A percentile compares a stretch with the other conserved stretches of the same genome.
Conservation (phyloP, 2,113 vertebrate species). For the Origma solitaria region DNA sequence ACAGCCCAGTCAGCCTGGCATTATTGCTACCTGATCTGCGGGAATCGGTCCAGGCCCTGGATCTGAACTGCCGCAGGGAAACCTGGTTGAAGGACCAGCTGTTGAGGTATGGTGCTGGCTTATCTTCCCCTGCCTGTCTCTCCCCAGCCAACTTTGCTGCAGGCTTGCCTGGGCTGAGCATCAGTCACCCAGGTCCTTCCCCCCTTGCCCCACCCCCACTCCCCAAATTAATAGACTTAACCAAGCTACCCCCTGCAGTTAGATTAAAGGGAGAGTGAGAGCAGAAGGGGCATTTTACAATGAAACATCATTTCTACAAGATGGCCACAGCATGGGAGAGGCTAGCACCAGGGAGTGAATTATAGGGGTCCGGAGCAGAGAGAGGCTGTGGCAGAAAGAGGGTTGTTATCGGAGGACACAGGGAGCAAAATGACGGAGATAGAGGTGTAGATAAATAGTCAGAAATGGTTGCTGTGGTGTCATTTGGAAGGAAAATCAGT, state of each 20-base stretch:
- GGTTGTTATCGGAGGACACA: constrained; percentile 8
- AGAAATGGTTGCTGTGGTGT: not conserved
- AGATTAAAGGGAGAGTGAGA: not conserved
- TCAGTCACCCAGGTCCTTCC: not conserved
- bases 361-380: constrained; percentile 2
- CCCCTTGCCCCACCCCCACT: not conserved
- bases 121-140: not conserved
- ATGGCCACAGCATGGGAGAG: not conserved
- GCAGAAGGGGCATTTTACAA: not conserved
- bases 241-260: not conserved
- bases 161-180: not conserved
- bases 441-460: constrained; percentile 7
- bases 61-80: not conserved
- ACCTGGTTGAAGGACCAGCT: not conserved
- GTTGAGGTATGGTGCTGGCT: not conserved
- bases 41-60: not conserved
- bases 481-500: constrained; percentile 25
- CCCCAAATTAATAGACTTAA: not conserved
- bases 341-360: constrained; percentile 3
- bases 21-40: constrained; percentile 14
- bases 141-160: not conserved
- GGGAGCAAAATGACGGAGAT: constrained; percentile 12
- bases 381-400: not conserved
- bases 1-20: constrained; percentile 24
- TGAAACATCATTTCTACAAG: not conserved